Conservation (phyloP, 2,888 invertebrate species). For the Yponomeuta plumbellus region DNA sequence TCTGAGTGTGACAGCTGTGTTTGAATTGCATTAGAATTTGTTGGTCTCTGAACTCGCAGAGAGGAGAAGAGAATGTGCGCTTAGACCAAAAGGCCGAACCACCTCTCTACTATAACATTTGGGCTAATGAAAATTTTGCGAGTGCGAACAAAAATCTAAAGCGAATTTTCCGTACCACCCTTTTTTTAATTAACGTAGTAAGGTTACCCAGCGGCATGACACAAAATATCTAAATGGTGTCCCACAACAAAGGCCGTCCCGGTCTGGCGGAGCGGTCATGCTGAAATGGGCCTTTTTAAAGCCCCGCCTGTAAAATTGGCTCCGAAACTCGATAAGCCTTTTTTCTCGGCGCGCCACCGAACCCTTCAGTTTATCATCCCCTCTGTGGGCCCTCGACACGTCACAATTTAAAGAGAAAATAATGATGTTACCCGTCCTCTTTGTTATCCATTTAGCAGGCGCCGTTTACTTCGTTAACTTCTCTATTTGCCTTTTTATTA, state of each 20-base stretch:
- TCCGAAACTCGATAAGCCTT: conserved; percentile 52
- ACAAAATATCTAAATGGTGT: conserved; percentile 18
- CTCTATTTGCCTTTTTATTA: neutral
- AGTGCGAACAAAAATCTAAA: neutral
- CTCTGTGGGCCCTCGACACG: conserved; percentile 38
- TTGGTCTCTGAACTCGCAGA: neutral
- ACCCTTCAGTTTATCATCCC: conserved; percentile 50
- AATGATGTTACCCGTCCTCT: conserved; percentile 44
- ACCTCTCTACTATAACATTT: too few species aligned
- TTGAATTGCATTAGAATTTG: neutral
- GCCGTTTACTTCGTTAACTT: neutral
- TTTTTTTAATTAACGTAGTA: conserved; percentile 29
- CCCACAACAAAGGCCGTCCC: conserved; percentile 16
- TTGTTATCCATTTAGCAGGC: conserved; percentile 24
- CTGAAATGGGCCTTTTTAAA: conserved; percentile 18
- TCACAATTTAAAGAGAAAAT: conserved; percentile 47
- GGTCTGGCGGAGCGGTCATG: conserved; percentile 11
- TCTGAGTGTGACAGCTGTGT: neutral
- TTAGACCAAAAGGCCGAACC: neutral
- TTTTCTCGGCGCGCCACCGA: conserved; percentile 45
- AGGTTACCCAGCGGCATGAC: conserved; percentile 14
- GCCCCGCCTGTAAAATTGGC: conserved; percentile 29
- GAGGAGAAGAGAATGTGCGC: neutral
- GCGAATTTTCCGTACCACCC: neutral
- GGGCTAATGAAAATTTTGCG: neutral